phyloP scores from a whole-genome alignment of 1,140 invertebrate genomes.

The Atta cephalotes region DNA sequence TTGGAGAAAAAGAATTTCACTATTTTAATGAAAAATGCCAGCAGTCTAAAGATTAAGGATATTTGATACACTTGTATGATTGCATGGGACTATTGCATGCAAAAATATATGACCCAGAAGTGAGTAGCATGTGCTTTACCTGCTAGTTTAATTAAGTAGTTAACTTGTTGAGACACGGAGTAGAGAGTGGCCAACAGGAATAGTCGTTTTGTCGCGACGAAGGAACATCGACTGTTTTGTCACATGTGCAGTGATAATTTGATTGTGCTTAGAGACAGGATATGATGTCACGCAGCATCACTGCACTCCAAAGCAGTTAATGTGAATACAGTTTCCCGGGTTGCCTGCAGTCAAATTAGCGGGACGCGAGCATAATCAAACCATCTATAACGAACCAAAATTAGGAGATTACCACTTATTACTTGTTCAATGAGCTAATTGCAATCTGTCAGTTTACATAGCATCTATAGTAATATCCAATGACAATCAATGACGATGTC shows the following conservation, averaged over 20 bases:
- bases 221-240: conserved; percentile 64
- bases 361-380: conserved; percentile 42
- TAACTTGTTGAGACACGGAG: conserved; percentile 41
- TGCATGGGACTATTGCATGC: too few relatives aligned
- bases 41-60: too few relatives aligned
- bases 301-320: conserved; percentile 52
- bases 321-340: conserved; percentile 65
- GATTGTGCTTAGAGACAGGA: conserved; percentile 64
- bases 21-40: too few relatives aligned
- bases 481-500: conserved; percentile 44
- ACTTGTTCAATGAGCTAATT: conserved; percentile 48
- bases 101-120: not conserved
- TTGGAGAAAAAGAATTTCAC: too few relatives aligned
- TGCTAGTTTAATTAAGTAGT: conserved; percentile 56
- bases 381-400: conserved; percentile 48
- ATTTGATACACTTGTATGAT: not conserved
- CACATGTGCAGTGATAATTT: conserved; percentile 62
- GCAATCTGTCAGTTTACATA: conserved; percentile 53
- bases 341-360: conserved; percentile 69
- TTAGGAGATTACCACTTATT: conserved; percentile 71
- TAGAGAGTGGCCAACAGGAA: not conserved
- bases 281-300: conserved; percentile 53
- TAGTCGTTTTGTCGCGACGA: conserved; percentile 58
- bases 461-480: conserved; percentile 39
- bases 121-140: not conserved